Evolutionary conservation across 2,113 vertebrate species (phyloP).

Genomic region (Nanger granti): DNA sequence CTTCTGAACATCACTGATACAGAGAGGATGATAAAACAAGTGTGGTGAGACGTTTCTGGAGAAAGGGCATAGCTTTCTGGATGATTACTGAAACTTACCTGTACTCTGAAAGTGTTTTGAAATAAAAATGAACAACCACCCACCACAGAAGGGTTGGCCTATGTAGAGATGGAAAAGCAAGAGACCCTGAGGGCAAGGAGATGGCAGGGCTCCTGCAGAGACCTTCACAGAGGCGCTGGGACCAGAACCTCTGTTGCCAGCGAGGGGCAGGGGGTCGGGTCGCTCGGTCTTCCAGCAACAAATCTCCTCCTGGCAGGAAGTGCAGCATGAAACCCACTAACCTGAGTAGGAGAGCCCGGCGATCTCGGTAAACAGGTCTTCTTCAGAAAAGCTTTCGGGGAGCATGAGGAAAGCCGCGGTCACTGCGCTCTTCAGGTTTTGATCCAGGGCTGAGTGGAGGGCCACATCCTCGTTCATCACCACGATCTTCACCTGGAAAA

Average conservation of each 20-base stretch:
- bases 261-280: background rate
- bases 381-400: conserved; percentile 86
- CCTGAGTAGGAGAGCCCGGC: conserved; percentile 90
- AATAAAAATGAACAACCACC: background rate
- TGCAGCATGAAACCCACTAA: conserved; percentile 33
- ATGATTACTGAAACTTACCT: background rate
- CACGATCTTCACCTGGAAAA: conserved; percentile 90
- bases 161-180: background rate
- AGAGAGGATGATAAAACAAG: background rate
- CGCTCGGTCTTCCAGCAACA: rapidly evolving
- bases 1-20: background rate
- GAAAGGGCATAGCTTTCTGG: background rate
- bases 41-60: background rate
- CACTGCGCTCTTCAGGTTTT: conserved; percentile 92
- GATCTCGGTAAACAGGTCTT: too few relatives aligned
- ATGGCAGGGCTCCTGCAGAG: background rate
- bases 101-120: background rate
- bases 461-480: conserved; percentile 84
- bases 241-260: background rate
- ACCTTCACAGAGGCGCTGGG: background rate
- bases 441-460: conserved; percentile 84
- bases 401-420: conserved; percentile 94
- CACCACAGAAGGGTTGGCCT: background rate
- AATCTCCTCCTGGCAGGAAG: background rate
- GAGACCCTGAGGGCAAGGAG: background rate